These are phyloP conservation scores for Agriotes lineatus DNA, from an alignment of 2,888 invertebrate genomes.

Conservation along the genomic window DNA sequence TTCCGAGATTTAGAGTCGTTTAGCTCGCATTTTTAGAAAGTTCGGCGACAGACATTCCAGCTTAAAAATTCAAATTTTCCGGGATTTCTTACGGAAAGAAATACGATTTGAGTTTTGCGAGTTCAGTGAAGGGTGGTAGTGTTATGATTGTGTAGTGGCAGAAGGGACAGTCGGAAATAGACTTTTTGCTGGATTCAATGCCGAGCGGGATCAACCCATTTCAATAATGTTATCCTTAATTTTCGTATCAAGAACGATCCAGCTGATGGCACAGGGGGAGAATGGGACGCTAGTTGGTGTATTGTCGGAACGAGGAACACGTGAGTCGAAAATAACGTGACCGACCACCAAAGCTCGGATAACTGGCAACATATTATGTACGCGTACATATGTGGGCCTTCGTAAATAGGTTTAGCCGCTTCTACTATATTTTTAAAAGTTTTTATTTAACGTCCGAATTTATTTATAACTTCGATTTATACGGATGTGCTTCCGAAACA, in stretches of 20 bases:
- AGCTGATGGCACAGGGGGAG: conserved; percentile 29
- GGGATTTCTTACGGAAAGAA: no score
- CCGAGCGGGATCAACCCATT: conserved; percentile 12
- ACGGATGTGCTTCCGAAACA: conserved; percentile 20
- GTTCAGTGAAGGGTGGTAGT: conserved; percentile 15
- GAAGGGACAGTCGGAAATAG: conserved; percentile 21
- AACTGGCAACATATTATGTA: conserved; percentile 51
- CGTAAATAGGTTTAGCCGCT: conserved; percentile 32
- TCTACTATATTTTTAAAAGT: conserved; percentile 36
- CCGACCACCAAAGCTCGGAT: conserved; percentile 46
- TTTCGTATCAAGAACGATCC: conserved; percentile 24
- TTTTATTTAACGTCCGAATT: conserved; percentile 40
- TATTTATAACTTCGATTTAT: conserved; percentile 41
- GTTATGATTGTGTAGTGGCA: conserved; percentile 13
- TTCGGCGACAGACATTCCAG: no score
- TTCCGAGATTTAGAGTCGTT: no score
- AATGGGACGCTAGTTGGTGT: conserved; percentile 43
- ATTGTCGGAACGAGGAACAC: conserved; percentile 47
- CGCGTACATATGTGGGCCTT: conserved; percentile 43
- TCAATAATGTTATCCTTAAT: conserved; percentile 35
- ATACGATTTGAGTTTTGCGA: conserved; percentile 20
- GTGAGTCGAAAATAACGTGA: conserved; percentile 51
- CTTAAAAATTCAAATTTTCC: no score
- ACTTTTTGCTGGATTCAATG: conserved; percentile 24
- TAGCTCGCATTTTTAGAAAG: no score